Evolutionary conservation across 2,888 invertebrate genomes (phyloP), one percentile per base, ranked within the genome.

Genomic region (Rotaria sp.): DNA sequence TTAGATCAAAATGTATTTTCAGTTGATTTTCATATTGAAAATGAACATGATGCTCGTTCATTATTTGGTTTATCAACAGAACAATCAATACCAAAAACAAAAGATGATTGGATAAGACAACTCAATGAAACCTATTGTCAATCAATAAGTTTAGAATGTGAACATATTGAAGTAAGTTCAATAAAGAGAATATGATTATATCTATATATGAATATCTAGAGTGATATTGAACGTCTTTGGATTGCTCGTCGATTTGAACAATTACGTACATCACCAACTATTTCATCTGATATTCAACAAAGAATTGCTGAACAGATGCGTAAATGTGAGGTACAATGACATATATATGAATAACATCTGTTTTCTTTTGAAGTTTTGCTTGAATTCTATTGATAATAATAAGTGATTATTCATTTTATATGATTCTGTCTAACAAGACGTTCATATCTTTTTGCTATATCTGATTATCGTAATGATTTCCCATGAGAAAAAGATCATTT

Each of bases 161-260:
- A 86, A 30, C 85, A 80, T 15, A 80, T 80, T 45, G 80, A 80
- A 80, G 80, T 80, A 26, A 26, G 45, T 45, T 80, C 0, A 45
- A 8, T 24, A n/a, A 26, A 38, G 26, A 80, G 0, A 13, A 26
- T 38, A 26, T 7, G 41, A 80, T 45, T 80, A 38, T 75, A 26
- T 41, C 7, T 45, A 67, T 35, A 30, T 80, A 35, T n/a, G 45
- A 5, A 80, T 85, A 38, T 86, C 38, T 24, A 74, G 45, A 59
- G 38, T 67, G 75, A 67, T 8, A 57, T 80, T 52, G 86, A 86
- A 84, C 85, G 85, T 84, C n/a, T 85, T 38, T 86, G 86, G 86
- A 41, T 86, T 21, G 85, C 85, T 30, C 50, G 59, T 75, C 52
- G 74, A 48, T 86, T 85, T 75, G 86, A 86, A 55, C 41, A 80